These are phyloP conservation scores for Diplazon laetatorius DNA, from an alignment of 2,888 invertebrate species.

Conservation along the genomic window DNA sequence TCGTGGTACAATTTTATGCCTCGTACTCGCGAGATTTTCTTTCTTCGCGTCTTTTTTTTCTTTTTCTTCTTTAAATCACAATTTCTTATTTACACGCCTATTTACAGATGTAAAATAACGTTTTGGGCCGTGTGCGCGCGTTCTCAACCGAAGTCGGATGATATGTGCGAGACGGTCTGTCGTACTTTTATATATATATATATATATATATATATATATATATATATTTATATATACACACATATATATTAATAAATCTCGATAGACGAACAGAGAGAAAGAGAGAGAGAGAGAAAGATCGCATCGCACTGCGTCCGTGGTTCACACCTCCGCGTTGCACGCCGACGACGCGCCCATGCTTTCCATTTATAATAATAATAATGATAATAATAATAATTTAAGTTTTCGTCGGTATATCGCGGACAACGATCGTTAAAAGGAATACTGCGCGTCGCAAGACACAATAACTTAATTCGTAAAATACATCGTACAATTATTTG, in stretches of 20 bases:
- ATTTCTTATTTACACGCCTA: constrained; percentile 77
- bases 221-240: too few relatives aligned
- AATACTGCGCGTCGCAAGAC: constrained; percentile 78
- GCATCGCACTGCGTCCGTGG: constrained; percentile 50
- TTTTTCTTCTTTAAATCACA: constrained; percentile 78
- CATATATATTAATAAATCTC: constrained; percentile 36
- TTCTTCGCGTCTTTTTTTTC: constrained; percentile 35
- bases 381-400: constrained; percentile 77
- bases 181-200: not conserved
- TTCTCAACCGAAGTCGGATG: constrained; percentile 14
- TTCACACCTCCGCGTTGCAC: constrained; percentile 40
- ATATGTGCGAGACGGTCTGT: constrained; percentile 38
- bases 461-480: constrained; percentile 75
- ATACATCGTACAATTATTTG: constrained; percentile 75
- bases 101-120: constrained; percentile 66
- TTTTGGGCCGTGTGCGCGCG: constrained; percentile 11
- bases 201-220: too few relatives aligned
- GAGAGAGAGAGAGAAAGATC: constrained; percentile 17
- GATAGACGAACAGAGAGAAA: constrained; percentile 19
- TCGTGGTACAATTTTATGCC: constrained; percentile 73
- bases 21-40: constrained; percentile 62
- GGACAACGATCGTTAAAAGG: constrained; percentile 78
- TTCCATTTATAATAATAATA: constrained; percentile 61
- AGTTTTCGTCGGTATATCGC: constrained; percentile 76
- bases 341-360: constrained; percentile 46